Conservation (phyloP, 2,113 vertebrate genomes). For the Charina bottae region DNA sequence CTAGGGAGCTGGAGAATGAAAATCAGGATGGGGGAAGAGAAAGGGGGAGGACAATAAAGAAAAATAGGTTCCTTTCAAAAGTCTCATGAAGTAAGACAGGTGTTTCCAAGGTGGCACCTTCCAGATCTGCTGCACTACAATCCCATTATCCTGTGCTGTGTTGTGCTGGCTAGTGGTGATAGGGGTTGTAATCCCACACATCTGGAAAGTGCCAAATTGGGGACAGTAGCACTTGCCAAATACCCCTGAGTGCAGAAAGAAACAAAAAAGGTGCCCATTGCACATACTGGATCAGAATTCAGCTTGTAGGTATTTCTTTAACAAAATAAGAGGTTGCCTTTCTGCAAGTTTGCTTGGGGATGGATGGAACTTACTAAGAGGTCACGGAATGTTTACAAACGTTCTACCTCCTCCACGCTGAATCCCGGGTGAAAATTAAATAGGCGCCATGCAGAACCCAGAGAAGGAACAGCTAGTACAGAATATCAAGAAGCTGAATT, state of each 20-base stretch:
- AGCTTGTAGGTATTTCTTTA: background rate
- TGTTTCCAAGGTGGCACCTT: too few relatives aligned
- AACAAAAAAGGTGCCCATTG: background rate
- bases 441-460: background rate
- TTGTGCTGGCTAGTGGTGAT: background rate
- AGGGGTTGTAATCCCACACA: background rate
- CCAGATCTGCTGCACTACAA: too few relatives aligned
- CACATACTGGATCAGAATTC: background rate
- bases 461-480: background rate
- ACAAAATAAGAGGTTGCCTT: background rate
- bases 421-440: background rate
- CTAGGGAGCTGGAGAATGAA: too few relatives aligned
- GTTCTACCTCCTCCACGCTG: background rate
- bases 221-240: background rate
- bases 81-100: too few relatives aligned
- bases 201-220: background rate
- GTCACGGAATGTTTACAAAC: background rate
- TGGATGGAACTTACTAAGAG: too few relatives aligned
- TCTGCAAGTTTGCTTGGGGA: background rate
- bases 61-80: too few relatives aligned
- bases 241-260: background rate
- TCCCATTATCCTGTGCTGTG: too few relatives aligned
- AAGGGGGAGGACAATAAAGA: too few relatives aligned
- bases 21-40: too few relatives aligned
- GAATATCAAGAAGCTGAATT: background rate